These are phyloP conservation scores for Torymus texanus DNA, from an alignment of 2,888 invertebrate species.

Conservation along the genomic window DNA sequence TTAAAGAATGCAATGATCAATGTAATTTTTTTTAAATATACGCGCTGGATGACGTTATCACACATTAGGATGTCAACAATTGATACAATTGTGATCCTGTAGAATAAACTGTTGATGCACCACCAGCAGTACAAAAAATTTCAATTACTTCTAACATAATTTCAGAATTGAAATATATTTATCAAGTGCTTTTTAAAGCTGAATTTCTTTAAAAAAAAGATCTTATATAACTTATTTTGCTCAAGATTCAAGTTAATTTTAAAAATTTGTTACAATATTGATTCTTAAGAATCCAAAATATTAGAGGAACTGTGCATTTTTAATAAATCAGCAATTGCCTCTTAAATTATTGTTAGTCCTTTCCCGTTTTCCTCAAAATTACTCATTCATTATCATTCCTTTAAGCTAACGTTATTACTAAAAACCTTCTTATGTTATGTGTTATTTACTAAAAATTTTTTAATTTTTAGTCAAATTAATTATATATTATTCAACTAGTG, in stretches of 20 bases:
- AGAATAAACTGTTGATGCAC: conserved; percentile 48
- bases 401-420: conserved; percentile 1
- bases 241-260: conserved; percentile 33
- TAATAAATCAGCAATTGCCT: conserved; percentile 31
- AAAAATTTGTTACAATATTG: conserved; percentile 24
- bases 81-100: conserved; percentile 54
- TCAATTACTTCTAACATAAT: conserved; percentile 40
- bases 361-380: conserved; percentile 14
- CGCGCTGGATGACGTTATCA: conserved; percentile 45
- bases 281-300: conserved; percentile 29
- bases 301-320: conserved; percentile 18
- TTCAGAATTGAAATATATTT: conserved; percentile 47
- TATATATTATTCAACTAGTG: background rate
- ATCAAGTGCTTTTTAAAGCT: conserved; percentile 22
- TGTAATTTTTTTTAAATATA: conserved; percentile 34
- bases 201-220: conserved; percentile 29
- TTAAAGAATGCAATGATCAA: conserved; percentile 34
- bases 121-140: conserved; percentile 45
- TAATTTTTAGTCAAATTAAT: conserved; percentile 20
- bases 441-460: conserved; percentile 11
- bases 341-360: conserved; percentile 34
- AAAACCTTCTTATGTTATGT: conserved; percentile 24
- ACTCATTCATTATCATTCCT: conserved; percentile 30
- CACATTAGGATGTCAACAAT: conserved; percentile 51
- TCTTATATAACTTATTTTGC: conserved; percentile 27